Evolutionary conservation across 2,888 invertebrate genomes (phyloP), one percentile per base, ranked within the genome.

Genomic region (Malthinus flaveolus): DNA sequence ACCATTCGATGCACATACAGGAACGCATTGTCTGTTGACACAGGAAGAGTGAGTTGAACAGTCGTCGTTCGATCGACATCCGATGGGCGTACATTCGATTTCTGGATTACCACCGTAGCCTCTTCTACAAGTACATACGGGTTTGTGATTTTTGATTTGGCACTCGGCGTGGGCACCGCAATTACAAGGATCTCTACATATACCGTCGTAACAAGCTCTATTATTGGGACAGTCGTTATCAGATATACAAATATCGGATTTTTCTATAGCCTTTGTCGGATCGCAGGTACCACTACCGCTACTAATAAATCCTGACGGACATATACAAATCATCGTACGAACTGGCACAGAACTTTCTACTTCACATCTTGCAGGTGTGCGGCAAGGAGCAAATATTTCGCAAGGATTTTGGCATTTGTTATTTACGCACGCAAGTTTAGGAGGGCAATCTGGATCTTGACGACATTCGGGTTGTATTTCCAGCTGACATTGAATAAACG

Each of bases 111-210:
- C 95, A 62, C 91, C 87, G 68, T 85, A 95, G 44, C 93, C 93
- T 70, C 87, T 85, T 60, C 85, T 84, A 75, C 95, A 95, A 0
- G 91, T 89, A 71, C 95, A 95, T 0, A 93, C 87, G 0, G 94
- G 93, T 75, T 91, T 91, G 72, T 95, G 95, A 71, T 91, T 86
- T 76, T 86, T 87, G 62, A 93, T 89, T 71, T 88, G 85, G 73
- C 95, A 95, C 66, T 91, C 88, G 1, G 95, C 89, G 72, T 93
- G 90, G 0, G 88, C 83, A 36, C 94, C 95, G 73, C 93, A 93
- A 62, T 88, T 87, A 74, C 95, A 95, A 4, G 94, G 94, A 73
- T 93, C 86, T 66, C 84, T 85, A 73, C 95, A 95, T 11, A 93
- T 82, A 12, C 88, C 89, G 66, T 87, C 88, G 60, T 91, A 82